Conservation (phyloP, 2,113 vertebrate species). For the Lepus americanus region DNA sequence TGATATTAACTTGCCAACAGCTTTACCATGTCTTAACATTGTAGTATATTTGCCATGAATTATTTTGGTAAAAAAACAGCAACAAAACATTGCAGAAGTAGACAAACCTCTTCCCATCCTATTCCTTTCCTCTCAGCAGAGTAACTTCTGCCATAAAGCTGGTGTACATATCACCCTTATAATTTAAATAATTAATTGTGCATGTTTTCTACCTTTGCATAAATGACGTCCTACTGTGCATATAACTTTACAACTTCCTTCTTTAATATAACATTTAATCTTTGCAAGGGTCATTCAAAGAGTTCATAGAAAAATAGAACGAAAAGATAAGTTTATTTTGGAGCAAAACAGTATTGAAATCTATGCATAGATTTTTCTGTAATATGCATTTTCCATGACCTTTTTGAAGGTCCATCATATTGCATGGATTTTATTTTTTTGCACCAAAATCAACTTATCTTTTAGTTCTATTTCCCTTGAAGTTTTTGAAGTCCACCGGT, state of each 20-base stretch:
- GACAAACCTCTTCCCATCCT: neutral
- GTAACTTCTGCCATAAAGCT: neutral
- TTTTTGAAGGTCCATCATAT: too few relatives aligned
- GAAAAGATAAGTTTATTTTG: too few relatives aligned
- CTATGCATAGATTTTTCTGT: too few relatives aligned
- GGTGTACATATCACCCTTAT: neutral
- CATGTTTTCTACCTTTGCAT: slow-evolving; percentile 6
- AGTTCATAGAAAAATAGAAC: too few relatives aligned
- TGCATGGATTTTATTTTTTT: too few relatives aligned
- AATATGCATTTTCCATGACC: too few relatives aligned
- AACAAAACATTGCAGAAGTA: neutral
- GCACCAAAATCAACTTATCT: too few relatives aligned
- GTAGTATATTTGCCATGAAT: neutral
- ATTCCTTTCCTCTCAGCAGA: neutral
- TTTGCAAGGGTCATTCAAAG: too few relatives aligned
- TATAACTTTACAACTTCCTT: neutral
- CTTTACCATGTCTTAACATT: neutral
- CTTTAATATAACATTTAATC: neutral
- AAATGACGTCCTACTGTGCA: neutral
- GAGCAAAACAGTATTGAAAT: too few relatives aligned
- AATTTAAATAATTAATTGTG: neutral
- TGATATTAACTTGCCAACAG: neutral
- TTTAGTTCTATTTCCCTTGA: too few relatives aligned
- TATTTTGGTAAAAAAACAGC: neutral
- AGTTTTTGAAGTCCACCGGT: too few relatives aligned